Evolutionary conservation across 2,113 vertebrate genomes (phyloP).

Genomic region (Enhydra lutris): DNA sequence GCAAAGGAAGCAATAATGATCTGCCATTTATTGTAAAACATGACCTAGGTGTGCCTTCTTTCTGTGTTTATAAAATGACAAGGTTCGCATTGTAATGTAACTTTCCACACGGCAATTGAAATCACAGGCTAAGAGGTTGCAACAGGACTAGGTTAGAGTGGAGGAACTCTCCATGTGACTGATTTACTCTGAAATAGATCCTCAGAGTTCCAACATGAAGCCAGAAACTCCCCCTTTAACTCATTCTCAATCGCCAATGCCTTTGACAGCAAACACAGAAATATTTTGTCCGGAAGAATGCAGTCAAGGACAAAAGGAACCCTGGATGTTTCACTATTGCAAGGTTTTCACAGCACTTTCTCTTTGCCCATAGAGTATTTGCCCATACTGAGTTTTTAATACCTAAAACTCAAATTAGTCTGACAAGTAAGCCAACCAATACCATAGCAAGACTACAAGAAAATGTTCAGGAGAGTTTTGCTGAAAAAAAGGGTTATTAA

Average conservation of each 20-base stretch:
- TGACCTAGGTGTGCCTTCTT: constrained; percentile 63
- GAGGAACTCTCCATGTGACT: neutral
- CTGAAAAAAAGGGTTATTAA: neutral
- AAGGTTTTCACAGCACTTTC: neutral
- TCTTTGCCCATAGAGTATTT: neutral
- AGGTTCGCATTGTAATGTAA: constrained; percentile 25
- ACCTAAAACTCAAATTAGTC: neutral
- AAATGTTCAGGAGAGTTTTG: neutral
- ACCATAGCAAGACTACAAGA: neutral
- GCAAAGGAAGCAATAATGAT: constrained; percentile 74
- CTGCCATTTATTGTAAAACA: constrained; percentile 60
- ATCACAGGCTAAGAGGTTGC: neutral
- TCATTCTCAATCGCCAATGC: neutral
- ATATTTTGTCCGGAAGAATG: neutral
- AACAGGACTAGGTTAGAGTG: neutral
- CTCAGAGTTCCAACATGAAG: neutral
- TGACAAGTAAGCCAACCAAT: neutral
- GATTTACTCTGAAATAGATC: neutral
- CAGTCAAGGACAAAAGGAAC: neutral
- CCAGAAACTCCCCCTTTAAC: constrained; percentile 8
- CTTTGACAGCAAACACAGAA: neutral
- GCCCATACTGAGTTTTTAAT: neutral
- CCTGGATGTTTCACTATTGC: neutral
- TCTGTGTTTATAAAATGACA: constrained; percentile 60
- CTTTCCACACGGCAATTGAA: constrained; percentile 47